phyloP scores from a whole-genome alignment of 1,140 invertebrate species.

The Zaprionus gabonicus region DNA sequence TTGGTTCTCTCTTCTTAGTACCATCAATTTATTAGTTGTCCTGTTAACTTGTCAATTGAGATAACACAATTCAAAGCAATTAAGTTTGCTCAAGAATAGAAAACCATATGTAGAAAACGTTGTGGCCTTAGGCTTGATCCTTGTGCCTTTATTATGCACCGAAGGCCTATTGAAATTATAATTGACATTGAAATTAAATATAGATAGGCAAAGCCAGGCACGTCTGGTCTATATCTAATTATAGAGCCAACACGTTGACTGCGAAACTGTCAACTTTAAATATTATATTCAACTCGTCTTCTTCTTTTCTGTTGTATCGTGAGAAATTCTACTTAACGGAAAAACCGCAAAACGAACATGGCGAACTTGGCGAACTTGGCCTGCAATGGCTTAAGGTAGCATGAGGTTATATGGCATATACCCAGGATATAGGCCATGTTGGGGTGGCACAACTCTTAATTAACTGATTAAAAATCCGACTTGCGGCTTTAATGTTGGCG shows the following conservation, averaged over 20 bases:
- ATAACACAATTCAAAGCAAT: too few species aligned
- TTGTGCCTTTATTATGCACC: neutral
- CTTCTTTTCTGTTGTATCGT: neutral
- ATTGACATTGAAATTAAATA: neutral
- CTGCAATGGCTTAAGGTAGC: neutral
- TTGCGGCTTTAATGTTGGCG: constrained; percentile 31
- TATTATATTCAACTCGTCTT: too few species aligned
- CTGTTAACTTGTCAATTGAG: too few species aligned
- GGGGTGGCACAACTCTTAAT: constrained; percentile 27
- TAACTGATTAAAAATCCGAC: constrained; percentile 53
- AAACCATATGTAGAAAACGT: too few species aligned
- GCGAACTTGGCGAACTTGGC: neutral
- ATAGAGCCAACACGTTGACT: too few species aligned
- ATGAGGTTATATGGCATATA: neutral
- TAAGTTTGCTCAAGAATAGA: too few species aligned
- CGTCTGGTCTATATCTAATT: too few species aligned
- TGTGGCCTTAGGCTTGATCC: too few species aligned
- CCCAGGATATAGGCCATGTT: neutral
- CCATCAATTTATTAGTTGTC: too few species aligned
- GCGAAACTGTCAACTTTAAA: too few species aligned
- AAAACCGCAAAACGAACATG: neutral
- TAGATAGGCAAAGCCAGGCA: too few species aligned
- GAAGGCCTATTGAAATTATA: neutral
- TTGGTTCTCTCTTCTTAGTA: too few species aligned
- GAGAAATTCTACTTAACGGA: neutral